Base-by-base conservation (phyloP, 2,888 invertebrate species). In the Macrosiphum euphorbiae region DNA sequence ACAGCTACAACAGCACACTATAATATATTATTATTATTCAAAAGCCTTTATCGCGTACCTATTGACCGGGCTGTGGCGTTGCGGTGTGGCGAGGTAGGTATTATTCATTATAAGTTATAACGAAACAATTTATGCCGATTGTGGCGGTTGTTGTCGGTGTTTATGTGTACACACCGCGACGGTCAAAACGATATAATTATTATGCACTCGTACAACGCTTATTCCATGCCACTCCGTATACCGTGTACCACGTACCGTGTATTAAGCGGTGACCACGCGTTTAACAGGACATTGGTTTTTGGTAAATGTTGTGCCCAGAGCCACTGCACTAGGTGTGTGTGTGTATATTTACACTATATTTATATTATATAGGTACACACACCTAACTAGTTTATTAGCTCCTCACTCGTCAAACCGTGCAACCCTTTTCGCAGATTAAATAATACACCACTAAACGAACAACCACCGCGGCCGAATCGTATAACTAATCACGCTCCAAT, bases 401-500 rank as follows among this genome's bases (percentile, higher is more conserved):
- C 5, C 67, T 78, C 67, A 78, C 35, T 78, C 78, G 35, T 35
- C 78, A 78, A 78, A 35, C 35, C n/a, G 35, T 78, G 35, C 20
- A 2, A 78, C 35, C 35, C 78, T 78, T 41, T 78, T 35, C 20
- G 67, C 35, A 35, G 78, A 35, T 78, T 78, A 35, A 78, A 78
- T 78, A 78, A 67, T 67, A 67, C 78, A 78, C 78, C 78, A 11
- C 67, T 35, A 78, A 78, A 35, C 78, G 78, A 78, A 78, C 35
- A 35, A 35, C 78, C 35, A 3, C 20, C 78, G 20, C 20, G 0
- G 78, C 20, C 35, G 78, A 35, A 20, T 78, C 78, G 20, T 78
- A 55, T 55, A 78, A 35, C 78, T 78, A 78, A 78, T 78, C 78
- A 78, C 35, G 78, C 78, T 78, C 35, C 78, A 78, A 78, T 78